These are phyloP conservation scores for Archivesica marissinica DNA, from an alignment of 1,140 invertebrate genomes.

Conservation along the genomic window DNA sequence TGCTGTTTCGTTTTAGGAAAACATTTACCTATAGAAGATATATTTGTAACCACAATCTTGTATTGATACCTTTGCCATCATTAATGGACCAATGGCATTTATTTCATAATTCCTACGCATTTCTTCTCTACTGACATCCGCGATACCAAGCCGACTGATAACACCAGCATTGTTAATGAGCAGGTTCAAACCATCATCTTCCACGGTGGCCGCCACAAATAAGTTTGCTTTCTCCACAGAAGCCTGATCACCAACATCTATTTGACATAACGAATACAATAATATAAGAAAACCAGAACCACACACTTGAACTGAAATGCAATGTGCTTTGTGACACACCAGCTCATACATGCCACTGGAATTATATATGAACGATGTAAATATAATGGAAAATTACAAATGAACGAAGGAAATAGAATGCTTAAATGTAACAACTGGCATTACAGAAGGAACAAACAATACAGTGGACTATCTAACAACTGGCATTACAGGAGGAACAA, in stretches of 20 bases:
- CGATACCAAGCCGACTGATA: constrained; percentile 23
- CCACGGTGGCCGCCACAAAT: constrained; percentile 22
- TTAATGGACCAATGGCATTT: constrained; percentile 64
- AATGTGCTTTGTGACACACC: neutral
- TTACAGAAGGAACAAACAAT: no score
- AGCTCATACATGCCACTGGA: neutral
- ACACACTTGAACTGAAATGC: neutral
- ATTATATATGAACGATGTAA: neutral
- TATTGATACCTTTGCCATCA: constrained; percentile 53
- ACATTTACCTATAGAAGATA: no score
- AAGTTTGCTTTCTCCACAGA: constrained; percentile 33
- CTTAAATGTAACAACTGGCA: neutral
- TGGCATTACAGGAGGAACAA: no score
- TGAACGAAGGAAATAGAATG: neutral
- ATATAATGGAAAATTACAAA: neutral
- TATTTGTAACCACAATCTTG: no score
- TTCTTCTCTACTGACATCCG: constrained; percentile 30
- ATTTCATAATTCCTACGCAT: constrained; percentile 56
- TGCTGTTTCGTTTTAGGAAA: no score
- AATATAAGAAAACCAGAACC: neutral
- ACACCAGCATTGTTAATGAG: constrained; percentile 66
- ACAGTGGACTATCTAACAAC: no score
- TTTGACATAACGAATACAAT: neutral
- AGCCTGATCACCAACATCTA: constrained; percentile 52
- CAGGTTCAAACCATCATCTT: constrained; percentile 63